A percentile compares a stretch with the other conserved stretches of the same genome.
phyloP scores from a whole-genome alignment of 2,888 invertebrate species.

The Mythimna impura region DNA sequence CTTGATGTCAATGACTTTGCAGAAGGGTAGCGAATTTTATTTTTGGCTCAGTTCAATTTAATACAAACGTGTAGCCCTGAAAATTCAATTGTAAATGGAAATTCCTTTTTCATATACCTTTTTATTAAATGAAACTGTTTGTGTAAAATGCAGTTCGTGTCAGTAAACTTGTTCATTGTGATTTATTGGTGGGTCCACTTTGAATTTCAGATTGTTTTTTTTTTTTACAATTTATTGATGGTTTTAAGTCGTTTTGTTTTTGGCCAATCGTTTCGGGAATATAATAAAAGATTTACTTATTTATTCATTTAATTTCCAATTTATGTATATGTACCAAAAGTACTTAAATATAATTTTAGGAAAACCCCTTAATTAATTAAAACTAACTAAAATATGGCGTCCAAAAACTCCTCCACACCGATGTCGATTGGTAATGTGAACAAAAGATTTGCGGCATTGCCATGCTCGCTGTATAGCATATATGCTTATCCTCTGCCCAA shows the following conservation, averaged over 20 bases:
- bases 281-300: too few species aligned
- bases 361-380: too few species aligned
- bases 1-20: conserved; percentile 49
- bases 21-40: conserved; percentile 31
- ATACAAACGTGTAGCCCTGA: conserved; percentile 36
- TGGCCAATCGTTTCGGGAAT: too few species aligned
- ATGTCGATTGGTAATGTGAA: too few species aligned
- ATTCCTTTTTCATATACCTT: conserved; percentile 26
- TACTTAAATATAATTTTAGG: too few species aligned
- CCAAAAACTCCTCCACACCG: too few species aligned
- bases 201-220: not conserved
- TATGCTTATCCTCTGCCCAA: too few species aligned
- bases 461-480: too few species aligned
- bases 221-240: not conserved
- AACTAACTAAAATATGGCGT: too few species aligned
- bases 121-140: conserved; percentile 33
- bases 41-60: conserved; percentile 45
- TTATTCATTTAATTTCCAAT: too few species aligned
- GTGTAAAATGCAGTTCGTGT: conserved; percentile 16
- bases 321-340: too few species aligned
- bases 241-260: not conserved
- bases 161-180: conserved; percentile 13
- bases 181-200: conserved; percentile 17
- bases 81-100: conserved; percentile 40
- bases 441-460: too few species aligned